These are phyloP conservation scores for Drosophila sucinea DNA, from an alignment of 1,140 invertebrate genomes.

Conservation along the genomic window DNA sequence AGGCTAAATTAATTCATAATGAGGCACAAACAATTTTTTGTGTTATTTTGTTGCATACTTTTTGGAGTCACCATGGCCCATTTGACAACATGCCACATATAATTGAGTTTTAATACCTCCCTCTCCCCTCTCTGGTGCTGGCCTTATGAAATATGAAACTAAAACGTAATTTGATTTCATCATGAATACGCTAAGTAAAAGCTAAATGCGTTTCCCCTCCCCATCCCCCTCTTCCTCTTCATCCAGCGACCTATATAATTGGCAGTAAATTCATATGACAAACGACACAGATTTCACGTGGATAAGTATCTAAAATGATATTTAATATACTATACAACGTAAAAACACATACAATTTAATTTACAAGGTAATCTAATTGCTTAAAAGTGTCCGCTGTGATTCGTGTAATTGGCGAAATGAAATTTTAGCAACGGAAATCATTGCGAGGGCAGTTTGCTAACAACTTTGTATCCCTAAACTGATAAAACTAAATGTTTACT, in stretches of 20 bases:
- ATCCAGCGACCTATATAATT: not conserved
- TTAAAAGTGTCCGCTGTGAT: conserved; percentile 29
- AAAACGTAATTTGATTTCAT: conserved; percentile 51
- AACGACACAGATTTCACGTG: conserved; percentile 39
- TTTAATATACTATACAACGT: conserved; percentile 17
- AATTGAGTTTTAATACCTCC: conserved; percentile 70
- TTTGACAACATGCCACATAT: conserved; percentile 74
- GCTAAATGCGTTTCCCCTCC: conserved; percentile 19
- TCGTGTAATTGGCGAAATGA: not conserved
- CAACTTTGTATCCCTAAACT: too few species aligned
- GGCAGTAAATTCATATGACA: conserved; percentile 28
- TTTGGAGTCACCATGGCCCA: conserved; percentile 34
- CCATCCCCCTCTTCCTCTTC: not conserved
- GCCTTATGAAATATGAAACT: conserved; percentile 37
- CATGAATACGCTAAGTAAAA: conserved; percentile 49
- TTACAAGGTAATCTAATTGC: conserved; percentile 36
- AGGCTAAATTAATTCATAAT: conserved; percentile 76
- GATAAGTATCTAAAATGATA: conserved; percentile 1
- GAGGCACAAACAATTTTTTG: conserved; percentile 32
- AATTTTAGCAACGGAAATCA: not conserved
- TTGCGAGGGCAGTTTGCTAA: not conserved
- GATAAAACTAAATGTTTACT: too few species aligned
- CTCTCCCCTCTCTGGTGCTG: not conserved
- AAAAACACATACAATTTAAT: conserved; percentile 33
- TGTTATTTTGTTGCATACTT: conserved; percentile 43